Conservation (phyloP, 2,888 invertebrate species). For the Leistus spinibarbis region DNA sequence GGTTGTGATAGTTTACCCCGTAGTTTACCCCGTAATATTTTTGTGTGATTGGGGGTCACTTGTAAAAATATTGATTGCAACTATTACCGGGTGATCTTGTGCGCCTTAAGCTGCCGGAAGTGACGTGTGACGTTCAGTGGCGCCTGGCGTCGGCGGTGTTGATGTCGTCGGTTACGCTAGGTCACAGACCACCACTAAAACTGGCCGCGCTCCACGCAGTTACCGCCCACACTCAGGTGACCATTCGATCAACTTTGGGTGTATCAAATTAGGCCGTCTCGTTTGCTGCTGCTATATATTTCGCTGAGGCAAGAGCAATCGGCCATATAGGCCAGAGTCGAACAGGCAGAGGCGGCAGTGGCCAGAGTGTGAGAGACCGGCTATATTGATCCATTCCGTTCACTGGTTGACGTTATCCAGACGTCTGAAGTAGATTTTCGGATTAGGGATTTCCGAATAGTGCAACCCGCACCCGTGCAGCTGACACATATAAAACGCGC, state of each 20-base stretch:
- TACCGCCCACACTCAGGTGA: conserved; percentile 41
- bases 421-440: conserved; percentile 20
- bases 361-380: neutral
- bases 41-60: neutral
- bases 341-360: neutral
- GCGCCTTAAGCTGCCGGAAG: neutral
- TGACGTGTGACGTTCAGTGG: neutral
- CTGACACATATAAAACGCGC: conserved; percentile 4
- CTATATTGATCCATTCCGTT: conserved; percentile 28
- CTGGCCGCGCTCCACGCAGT: conserved; percentile 1
- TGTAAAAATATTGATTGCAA: neutral
- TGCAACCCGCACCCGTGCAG: conserved; percentile 1
- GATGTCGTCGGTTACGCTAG: neutral
- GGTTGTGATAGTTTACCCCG: too few relatives aligned
- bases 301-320: neutral
- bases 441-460: conserved; percentile 10
- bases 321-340: neutral
- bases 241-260: conserved; percentile 41
- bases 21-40: too few relatives aligned
- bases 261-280: conserved; percentile 43
- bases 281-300: conserved; percentile 1
- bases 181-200: neutral
- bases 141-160: neutral
- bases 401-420: conserved; percentile 7
- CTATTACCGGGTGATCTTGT: neutral